These are phyloP conservation scores for Ceyx melanurus DNA, from an alignment of 2,113 vertebrate species.

Conservation along the genomic window DNA sequence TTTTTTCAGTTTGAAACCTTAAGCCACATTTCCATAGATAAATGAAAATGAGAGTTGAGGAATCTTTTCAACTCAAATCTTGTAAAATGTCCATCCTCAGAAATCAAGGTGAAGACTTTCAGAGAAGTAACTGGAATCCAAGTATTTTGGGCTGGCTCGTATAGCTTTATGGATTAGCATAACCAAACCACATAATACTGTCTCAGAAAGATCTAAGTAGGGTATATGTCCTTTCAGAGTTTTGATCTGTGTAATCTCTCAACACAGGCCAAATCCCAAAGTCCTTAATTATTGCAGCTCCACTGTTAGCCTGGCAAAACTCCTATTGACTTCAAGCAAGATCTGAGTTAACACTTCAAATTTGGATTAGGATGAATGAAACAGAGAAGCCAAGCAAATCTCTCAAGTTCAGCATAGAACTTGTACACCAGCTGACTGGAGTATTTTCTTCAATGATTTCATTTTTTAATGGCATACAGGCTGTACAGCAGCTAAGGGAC, in stretches of 20 bases:
- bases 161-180: background rate
- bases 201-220: background rate
- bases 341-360: background rate
- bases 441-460: background rate
- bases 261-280: background rate
- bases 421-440: background rate
- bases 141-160: background rate
- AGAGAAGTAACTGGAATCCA: background rate
- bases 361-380: background rate
- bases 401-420: background rate
- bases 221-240: background rate
- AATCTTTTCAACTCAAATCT: background rate
- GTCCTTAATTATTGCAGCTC: background rate
- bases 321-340: background rate
- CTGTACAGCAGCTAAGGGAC: background rate
- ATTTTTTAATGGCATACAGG: background rate
- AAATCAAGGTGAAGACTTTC: background rate
- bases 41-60: background rate
- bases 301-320: background rate
- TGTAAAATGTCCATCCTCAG: background rate
- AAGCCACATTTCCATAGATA: background rate
- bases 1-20: background rate
- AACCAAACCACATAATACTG: background rate
- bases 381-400: background rate
- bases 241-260: background rate